Evolutionary conservation across 2,888 invertebrate genomes (phyloP).

Genomic region (Aphodius granarius): DNA sequence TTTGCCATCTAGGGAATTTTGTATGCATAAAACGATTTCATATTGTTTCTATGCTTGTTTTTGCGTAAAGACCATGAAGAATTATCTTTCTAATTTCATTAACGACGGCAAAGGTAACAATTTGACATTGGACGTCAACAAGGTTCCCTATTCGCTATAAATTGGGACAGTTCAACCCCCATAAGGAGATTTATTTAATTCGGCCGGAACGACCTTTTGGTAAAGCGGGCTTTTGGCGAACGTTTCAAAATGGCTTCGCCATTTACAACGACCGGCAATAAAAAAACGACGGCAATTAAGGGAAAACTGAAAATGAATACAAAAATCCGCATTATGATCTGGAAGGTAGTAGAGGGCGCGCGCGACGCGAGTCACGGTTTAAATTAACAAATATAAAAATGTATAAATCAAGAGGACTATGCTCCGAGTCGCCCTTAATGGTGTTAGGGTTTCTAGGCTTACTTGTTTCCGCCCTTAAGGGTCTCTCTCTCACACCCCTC

Average conservation of each 20-base stretch:
- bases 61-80: not conserved
- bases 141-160: not conserved
- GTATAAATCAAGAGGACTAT: slow-evolving; percentile 38
- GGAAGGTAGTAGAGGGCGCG: not conserved
- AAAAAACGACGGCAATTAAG: not conserved
- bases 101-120: not conserved
- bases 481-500: slow-evolving; percentile 10
- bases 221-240: not conserved
- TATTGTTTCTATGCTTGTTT: too few relatives aligned
- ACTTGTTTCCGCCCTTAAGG: slow-evolving; percentile 36
- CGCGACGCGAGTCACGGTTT: slow-evolving; percentile 33
- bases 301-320: slow-evolving; percentile 20
- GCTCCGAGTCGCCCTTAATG: slow-evolving; percentile 35
- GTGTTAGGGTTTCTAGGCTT: slow-evolving; percentile 34
- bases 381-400: slow-evolving; percentile 40
- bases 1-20: not conserved
- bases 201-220: not conserved
- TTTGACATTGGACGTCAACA: not conserved
- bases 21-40: too few relatives aligned
- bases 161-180: not conserved
- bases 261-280: not conserved
- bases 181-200: not conserved
- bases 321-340: slow-evolving; percentile 29
- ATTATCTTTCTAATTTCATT: not conserved
- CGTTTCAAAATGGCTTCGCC: not conserved